phyloP scores from a whole-genome alignment of 2,113 vertebrate species.

The Clarias batrachus region DNA sequence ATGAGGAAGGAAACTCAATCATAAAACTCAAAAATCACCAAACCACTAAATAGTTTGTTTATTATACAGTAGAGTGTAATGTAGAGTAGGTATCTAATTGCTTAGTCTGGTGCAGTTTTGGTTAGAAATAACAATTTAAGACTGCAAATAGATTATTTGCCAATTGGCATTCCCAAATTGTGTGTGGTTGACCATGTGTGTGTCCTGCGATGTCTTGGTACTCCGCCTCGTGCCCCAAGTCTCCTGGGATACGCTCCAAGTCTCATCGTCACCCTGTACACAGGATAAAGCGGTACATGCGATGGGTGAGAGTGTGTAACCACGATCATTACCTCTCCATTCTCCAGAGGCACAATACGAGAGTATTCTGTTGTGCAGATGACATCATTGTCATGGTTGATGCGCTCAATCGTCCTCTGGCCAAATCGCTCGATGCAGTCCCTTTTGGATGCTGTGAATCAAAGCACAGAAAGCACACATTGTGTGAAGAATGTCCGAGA shows the following conservation, averaged over 20 bases:
- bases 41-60: not conserved
- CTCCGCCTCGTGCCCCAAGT: too few species aligned
- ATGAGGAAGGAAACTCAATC: not conserved
- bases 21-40: too few species aligned
- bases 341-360: conserved; percentile 91
- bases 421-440: conserved; percentile 94
- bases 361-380: conserved; percentile 93
- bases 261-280: too few species aligned
- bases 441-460: conserved; percentile 83
- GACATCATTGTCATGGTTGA: conserved; percentile 78
- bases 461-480: conserved; percentile 17
- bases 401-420: conserved; percentile 81
- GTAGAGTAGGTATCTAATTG: not conserved
- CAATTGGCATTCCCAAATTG: too few species aligned
- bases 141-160: not conserved
- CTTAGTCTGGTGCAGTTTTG: not conserved
- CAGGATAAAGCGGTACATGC: too few species aligned
- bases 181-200: too few species aligned
- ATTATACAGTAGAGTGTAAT: not conserved
- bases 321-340: conserved; percentile 83
- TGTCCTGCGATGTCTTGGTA: too few species aligned
- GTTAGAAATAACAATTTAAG: not conserved
- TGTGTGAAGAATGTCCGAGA: not conserved
- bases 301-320: not conserved
- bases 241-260: too few species aligned